Evolutionary conservation across 2,888 invertebrate species (phyloP), one percentile per base, ranked within the genome.

Genomic region (Magallana nippona): DNA sequence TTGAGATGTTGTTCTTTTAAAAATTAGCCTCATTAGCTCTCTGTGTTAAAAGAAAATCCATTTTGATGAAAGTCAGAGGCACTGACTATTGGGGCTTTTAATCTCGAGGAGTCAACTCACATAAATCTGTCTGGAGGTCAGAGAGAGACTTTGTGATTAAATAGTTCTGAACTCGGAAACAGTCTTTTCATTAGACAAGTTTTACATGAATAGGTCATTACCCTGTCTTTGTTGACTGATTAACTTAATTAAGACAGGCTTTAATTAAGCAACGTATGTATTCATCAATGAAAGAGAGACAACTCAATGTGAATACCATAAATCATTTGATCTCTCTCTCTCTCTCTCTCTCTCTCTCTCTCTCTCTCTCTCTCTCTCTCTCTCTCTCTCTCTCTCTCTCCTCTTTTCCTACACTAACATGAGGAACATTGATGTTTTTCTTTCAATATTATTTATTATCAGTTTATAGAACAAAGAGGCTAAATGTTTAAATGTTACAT

Each of bases 51-150:
- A 71, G 27, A 71, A 44, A 44, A 71, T 32, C 32, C 22, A 27
- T 60, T 71, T 71, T 71, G 71, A 71, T 71, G 27, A 32, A 71
- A 71, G 71, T 71, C 71, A 71, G 71, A 71, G 71, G 71, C 71
- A 71, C 71, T 2, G n/a, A 27, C 27, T 71, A 71, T 71, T 15
- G 27, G 15, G 3, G 15, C 71, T 71, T 71, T 32, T 71, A 71
- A 71, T 71, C 71, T 71, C 32, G 27, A 5, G 13, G 71, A 71
- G 71, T 71, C 44, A 8, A 44, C 8, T 44, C 44, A 32, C 22
- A 15, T 71, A 71, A 71, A 32, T 15, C 32, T 22, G 32, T 27
- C 22, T 71, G 11, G 11, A 22, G 22, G 71, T 27, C 27, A 15
- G 32, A 22, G 15, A 22, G 15, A 13, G 71, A 27, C 71, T 13